Percentiles rank a stretch among this genome's conserved stretches.
Evolutionary conservation across 2,113 vertebrate species (phyloP).

Genomic region (Gulo gulo): DNA sequence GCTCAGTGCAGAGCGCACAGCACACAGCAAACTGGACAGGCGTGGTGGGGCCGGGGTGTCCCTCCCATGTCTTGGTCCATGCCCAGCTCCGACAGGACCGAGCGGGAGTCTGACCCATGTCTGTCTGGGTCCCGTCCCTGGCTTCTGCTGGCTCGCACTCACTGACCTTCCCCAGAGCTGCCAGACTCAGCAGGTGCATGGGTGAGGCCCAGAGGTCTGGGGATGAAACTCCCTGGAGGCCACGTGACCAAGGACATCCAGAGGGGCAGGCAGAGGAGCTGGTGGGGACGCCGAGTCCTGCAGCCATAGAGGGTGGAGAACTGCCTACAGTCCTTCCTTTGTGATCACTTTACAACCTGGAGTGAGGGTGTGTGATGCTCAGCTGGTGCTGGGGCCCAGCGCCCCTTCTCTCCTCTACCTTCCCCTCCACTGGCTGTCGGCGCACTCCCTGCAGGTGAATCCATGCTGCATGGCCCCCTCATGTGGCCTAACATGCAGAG

Average conservation of each 20-base stretch:
- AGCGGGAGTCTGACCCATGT: too few relatives aligned
- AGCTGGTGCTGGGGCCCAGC: too few relatives aligned
- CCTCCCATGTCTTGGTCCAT: background rate
- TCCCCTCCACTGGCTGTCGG: accelerated
- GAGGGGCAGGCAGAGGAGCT: background rate
- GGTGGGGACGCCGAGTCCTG: background rate
- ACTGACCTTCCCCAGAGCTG: background rate
- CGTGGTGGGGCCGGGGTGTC: accelerated
- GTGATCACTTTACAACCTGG: background rate
- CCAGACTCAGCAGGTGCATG: background rate
- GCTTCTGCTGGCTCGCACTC: accelerated
- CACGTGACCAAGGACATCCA: background rate
- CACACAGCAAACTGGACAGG: accelerated
- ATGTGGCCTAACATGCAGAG: background rate
- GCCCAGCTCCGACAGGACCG: too few relatives aligned
- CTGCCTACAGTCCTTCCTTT: accelerated
- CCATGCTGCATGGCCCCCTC: background rate
- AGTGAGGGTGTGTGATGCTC: background rate
- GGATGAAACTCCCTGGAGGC: background rate
- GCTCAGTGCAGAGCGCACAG: accelerated
- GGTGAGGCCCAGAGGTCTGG: too few relatives aligned
- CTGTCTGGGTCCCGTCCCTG: background rate
- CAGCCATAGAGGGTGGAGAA: background rate
- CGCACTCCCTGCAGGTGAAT: background rate
- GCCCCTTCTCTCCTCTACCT: too few relatives aligned